phyloP scores from a whole-genome alignment of 1,140 invertebrate genomes.

The Rhizoglyphus robini region DNA sequence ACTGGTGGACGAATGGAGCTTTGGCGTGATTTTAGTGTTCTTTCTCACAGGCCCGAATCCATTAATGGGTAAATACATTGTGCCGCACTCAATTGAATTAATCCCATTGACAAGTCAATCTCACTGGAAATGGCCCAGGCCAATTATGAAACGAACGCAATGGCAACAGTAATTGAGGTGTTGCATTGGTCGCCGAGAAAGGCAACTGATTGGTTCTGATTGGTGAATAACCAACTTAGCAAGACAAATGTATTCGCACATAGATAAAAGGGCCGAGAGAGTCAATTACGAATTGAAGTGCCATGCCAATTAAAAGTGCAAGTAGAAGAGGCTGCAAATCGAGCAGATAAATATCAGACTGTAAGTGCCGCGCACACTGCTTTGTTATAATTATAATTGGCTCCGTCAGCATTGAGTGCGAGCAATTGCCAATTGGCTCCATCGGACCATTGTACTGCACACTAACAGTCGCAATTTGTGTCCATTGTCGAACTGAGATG shows the following conservation, averaged over 20 bases:
- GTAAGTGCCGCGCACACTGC: background rate
- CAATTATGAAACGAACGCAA: slow-evolving; percentile 11
- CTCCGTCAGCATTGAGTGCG: background rate
- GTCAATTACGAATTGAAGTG: slow-evolving; percentile 9
- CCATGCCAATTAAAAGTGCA: slow-evolving; percentile 1
- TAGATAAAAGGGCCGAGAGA: slow-evolving; percentile 1
- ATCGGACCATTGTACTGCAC: background rate
- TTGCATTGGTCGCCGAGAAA: background rate
- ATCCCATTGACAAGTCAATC: no score
- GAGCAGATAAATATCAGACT: background rate
- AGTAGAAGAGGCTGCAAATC: background rate
- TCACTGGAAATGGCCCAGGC: no score
- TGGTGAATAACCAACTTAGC: background rate
- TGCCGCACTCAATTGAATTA: no score
- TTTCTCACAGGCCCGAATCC: no score
- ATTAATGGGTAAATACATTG: no score
- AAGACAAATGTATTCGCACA: slow-evolving; percentile 13
- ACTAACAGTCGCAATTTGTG: background rate
- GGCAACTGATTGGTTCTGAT: background rate
- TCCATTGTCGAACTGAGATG: background rate
- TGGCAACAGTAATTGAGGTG: background rate
- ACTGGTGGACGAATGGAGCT: no score
- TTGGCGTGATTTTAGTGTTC: no score
- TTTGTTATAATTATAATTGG: slow-evolving; percentile 1
- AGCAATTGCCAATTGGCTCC: background rate